phyloP scores from a whole-genome alignment of 2,113 vertebrate species.

The Thalassoma bifasciatum region DNA sequence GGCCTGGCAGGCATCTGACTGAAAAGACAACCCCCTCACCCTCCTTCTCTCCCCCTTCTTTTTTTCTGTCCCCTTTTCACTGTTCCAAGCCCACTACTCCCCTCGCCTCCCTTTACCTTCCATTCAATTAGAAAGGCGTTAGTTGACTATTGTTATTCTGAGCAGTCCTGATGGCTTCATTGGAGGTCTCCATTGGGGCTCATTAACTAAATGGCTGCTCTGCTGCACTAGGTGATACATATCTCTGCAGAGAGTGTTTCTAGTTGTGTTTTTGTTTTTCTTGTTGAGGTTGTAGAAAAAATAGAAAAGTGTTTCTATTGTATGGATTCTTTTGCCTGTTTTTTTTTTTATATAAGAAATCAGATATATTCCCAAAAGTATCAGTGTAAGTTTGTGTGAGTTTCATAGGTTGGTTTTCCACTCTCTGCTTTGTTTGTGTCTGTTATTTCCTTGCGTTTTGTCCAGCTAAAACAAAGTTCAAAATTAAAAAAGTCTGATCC shows the following conservation, averaged over 20 bases:
- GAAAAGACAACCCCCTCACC: conserved; percentile 68
- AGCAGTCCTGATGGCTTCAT: conserved; percentile 86
- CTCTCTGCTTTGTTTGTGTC: background rate
- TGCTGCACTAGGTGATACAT: conserved; percentile 65
- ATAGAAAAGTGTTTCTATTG: no score
- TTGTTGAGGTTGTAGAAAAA: no score
- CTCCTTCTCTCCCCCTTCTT: conserved; percentile 13
- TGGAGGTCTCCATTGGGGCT: conserved; percentile 84
- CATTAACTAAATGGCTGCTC: conserved; percentile 85
- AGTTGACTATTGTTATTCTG: conserved; percentile 87
- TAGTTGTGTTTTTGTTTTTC: conserved; percentile 51
- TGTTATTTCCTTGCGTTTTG: conserved; percentile 35
- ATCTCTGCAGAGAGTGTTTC: conserved; percentile 46
- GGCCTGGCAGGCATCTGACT: conserved; percentile 81
- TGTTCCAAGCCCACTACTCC: conserved; percentile 70
- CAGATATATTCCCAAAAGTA: no score
- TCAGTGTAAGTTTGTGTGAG: no score
- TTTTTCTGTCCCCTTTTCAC: conserved; percentile 78
- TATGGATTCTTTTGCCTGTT: no score
- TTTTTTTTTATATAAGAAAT: no score
- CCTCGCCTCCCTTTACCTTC: conserved; percentile 78
- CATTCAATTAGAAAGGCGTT: conserved; percentile 87
- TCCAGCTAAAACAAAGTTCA: conserved; percentile 28
- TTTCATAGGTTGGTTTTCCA: no score
- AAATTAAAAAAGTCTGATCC: conserved; percentile 35